Base-by-base conservation (phyloP, 2,888 invertebrate genomes). In the Drosophila barbarae region DNA sequence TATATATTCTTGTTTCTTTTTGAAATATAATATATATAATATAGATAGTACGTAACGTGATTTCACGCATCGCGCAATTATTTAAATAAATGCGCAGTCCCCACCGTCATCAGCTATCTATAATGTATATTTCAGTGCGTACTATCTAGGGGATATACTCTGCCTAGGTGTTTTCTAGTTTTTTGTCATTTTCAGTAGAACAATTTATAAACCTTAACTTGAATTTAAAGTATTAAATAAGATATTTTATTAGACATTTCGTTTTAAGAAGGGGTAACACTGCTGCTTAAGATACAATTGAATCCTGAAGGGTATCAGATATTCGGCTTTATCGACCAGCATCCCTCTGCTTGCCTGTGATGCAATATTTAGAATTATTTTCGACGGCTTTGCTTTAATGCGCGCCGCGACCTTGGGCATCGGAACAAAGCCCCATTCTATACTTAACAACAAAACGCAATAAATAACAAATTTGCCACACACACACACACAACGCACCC, bases 351-450 rank as follows among this genome's bases (percentile, higher is more conserved):
- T 36, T 13, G 59, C 38, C 67, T 70, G 71, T 81, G 76, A 81
- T 77, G 76, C 76, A 77, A 81, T 78, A 81, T 77, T 72, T 72
- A 54, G 81, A 81, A 76, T 81, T 58, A 49, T 57, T 73, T 66
- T 73, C 23, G 15, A 21, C 21, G 72, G 68, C 63, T 44, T 42
- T 57, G 72, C 38, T 68, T 81, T 76, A 69, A 68, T 61, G 78
- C 53, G 35, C 76, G 63, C 56, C 73, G 32, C 42, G 63, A 52
- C 76, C 81, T 81, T 81, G 66, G 67, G 53, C 34, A 23, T 35
- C 34, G 77, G 58, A 76, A 77, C 82, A 81, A 81, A 77, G 76
- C 78, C 64, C 60, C 70, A 75, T 77, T 77, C 63, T 68, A 73
- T 60, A 66, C 35, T 52, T 61, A 59, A 59, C 42, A 38, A 44